Base-by-base conservation (phyloP, 2,888 invertebrate species). In the Clostera curtula region DNA sequence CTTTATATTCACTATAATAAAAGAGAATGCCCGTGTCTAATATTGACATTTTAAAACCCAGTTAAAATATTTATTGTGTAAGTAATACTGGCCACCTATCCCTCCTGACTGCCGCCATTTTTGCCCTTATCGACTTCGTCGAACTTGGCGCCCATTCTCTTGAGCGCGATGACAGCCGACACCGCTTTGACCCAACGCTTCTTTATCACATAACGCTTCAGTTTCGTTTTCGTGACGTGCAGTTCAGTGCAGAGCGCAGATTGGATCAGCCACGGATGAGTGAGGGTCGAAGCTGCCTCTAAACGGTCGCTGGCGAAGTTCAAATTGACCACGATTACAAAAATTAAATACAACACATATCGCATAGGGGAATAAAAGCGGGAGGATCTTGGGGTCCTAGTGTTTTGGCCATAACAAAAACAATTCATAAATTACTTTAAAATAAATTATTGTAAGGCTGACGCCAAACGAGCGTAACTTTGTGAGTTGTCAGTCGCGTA, bases 101-200 rank as follows among this genome's bases (percentile, higher is more conserved):
- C 12, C 4, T 7, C 4, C 7, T 36, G 49, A 29, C 53, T 51
- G 26, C 32, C 36, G 16, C 38, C 29, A 24, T 54, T 56, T 26
- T 56, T 51, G 7, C 52, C 55, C 1, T 67, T 66, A 2, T 56
- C 59, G 0, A 66, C 58, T 13, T 73, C 73, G 46, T 90, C 89
- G 38, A 93, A 88, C 62, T 89, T 91, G 15, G 92, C 93, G 4
- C 95, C 95, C 95, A 96, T 95, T 51, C 96, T 74, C 56, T 87
- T 89, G 24, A 96, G 82, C 1, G 96, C 96, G 40, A 95, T 88
- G 51, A 96, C 94, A 3, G 93, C 94, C 43, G 95, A 91, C 15
- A 95, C 93, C 0, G 93, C 95, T 73, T 95, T 95, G 48, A 93
- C 89, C 96, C 96, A 96, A 22, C 95, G 87, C 62, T 93, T 90